Evolutionary conservation across 2,113 vertebrate genomes (phyloP).

Genomic region (Nyctereutes procyonoides): DNA sequence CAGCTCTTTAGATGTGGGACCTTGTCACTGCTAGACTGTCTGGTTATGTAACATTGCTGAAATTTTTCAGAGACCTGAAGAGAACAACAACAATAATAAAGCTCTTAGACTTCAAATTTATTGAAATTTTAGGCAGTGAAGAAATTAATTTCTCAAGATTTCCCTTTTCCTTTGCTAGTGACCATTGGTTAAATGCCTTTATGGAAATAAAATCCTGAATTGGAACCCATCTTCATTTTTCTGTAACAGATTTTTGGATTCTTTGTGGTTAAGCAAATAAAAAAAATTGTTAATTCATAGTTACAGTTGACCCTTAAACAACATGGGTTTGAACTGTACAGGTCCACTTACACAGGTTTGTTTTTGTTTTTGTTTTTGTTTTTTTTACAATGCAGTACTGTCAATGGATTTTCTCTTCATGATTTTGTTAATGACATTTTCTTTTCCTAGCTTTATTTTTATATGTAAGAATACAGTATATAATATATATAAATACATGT

Average conservation of each 20-base stretch:
- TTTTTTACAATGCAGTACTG: not conserved
- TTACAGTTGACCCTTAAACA: not conserved
- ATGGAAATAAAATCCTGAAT: not conserved
- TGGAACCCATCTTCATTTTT: not conserved
- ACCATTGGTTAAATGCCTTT: not conserved
- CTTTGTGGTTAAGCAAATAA: not conserved
- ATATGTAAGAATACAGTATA: not conserved
- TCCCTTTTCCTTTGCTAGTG: not conserved
- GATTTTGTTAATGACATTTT: not conserved
- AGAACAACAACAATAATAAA: not conserved
- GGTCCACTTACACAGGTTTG: not conserved
- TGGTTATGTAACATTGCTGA: not conserved
- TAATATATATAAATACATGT: not conserved
- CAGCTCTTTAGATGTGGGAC: not conserved
- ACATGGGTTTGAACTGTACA: not conserved
- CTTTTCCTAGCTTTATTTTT: not conserved
- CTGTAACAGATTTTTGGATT: not conserved
- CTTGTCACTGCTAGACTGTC: not conserved
- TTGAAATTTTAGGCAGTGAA: constrained; percentile 11
- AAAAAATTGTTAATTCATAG: not conserved
- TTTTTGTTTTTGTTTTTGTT: not conserved
- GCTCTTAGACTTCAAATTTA: constrained; percentile 7
- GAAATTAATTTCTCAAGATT: constrained; percentile 1
- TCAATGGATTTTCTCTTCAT: not conserved
- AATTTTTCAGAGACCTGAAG: not conserved